These are phyloP conservation scores for Troglohyphantes excavatus DNA, from an alignment of 2,888 invertebrate species.

Conservation along the genomic window DNA sequence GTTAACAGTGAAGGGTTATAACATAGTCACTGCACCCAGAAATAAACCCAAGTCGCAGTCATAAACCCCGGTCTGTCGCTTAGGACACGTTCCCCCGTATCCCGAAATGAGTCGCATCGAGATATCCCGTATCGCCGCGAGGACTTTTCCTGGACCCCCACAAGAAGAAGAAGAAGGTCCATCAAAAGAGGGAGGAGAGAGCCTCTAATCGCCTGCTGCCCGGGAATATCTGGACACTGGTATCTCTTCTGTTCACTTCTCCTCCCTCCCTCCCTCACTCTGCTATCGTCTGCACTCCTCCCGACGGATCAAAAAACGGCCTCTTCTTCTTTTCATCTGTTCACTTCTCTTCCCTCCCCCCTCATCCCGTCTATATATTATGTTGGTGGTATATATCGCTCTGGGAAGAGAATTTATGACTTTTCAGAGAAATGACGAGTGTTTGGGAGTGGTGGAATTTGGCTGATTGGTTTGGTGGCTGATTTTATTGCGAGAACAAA, in stretches of 20 bases:
- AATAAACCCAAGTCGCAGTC: neutral
- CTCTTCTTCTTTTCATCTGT: constrained; percentile 29
- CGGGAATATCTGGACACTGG: constrained; percentile 71
- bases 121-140: constrained; percentile 71
- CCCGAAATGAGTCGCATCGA: constrained; percentile 64
- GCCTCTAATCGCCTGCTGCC: constrained; percentile 62
- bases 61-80: constrained; percentile 1
- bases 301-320: constrained; percentile 55
- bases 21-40: no score
- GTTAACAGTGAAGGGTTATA: no score
- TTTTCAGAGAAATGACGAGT: neutral
- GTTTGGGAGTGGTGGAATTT: neutral
- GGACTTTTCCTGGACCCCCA: constrained; percentile 64
- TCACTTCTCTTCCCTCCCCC: neutral
- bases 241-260: constrained; percentile 43
- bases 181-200: constrained; percentile 65
- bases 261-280: neutral
- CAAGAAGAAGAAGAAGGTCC: constrained; percentile 46
- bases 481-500: neutral
- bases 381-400: neutral
- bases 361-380: neutral
- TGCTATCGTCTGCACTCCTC: constrained; percentile 14
- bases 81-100: constrained; percentile 17
- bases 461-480: neutral
- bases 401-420: constrained; percentile 53